Evolutionary conservation across 92 coral and sea anemone species (phyloP), one percentile per base, ranked within the genome.

Genomic region (Bergia sp.): DNA sequence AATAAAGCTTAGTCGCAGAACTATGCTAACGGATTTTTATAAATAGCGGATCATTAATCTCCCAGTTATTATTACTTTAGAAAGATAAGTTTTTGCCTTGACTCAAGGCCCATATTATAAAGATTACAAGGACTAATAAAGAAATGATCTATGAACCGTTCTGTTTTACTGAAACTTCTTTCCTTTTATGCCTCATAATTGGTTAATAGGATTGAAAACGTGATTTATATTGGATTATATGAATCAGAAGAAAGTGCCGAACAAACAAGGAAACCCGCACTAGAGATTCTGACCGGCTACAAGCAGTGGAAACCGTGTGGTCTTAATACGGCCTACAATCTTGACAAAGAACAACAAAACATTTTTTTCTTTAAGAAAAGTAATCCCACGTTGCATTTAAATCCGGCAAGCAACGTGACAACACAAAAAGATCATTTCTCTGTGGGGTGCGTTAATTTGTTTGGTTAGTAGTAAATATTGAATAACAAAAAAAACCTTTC

Each of bases 201-300:
- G 69, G 5, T 61, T 61, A 61, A 61, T 61, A 61, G 69, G 69
- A 61, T 61, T 61, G 69, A 61, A 61, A 61, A 61, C n/a, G n/a
- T 61, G 20, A 7, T 61, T 61, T 61, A 21, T 61, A 61, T 61
- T 61, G 69, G 69, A 61, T 61, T 61, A 61, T 20, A 7, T 61
- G 69, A 61, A 61, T 61, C 69, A 61, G 69, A 61, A 61, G 67
- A 61, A 69, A 82, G 77, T 29, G 87, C 87, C 87, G 47, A 84
- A 71, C 53, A 84, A 84, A 84, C 87, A 84, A 37, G 79, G 79
- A 84, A 29, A 69, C 43, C 87, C 87, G 65, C 39, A 71, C 80
- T 76, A 16, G 80, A 18, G 37, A 44, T 16, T 73, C 37, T 73
- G 13, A 1, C 41, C 12, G 37, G 7, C 11, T 42, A 38, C 37